Evolutionary conservation across 2,888 invertebrate genomes (phyloP), one percentile per base, ranked within the genome.

Genomic region (Aradus depressus): DNA sequence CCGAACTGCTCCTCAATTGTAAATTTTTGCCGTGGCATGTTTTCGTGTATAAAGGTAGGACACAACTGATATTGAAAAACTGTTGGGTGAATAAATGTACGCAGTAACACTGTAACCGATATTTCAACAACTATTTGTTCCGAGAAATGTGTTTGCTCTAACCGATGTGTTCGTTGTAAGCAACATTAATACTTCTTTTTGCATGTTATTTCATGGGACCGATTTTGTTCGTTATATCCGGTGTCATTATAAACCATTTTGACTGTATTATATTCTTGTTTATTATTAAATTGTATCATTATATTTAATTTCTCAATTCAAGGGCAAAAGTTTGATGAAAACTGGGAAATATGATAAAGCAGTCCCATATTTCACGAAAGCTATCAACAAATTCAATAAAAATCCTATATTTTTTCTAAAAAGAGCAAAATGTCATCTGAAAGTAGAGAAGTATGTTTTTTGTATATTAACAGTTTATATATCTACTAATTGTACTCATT

Each of bases 311-410:
- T n/a, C n/a, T n/a, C n/a, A n/a, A n/a, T n/a, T n/a, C n/a, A n/a
- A n/a, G 47, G 47, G 47, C 10, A 23, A 23, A 19, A 22, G 38
- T n/a, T 38, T 38, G 38, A 47, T 47, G 47, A 47, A 37, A 47
- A 47, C 25, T 23, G 35, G 26, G 14, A 47, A 47, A 37, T 47
- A 26, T 23, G 47, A 47, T 12, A 19, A 38, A 16, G 47, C 47
- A 18, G 38, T 23, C 10, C 25, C 21, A 22, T 47, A 35, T 16
- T 47, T 47, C 38, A 31, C 19, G 5, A 38, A 47, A 10, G 47
- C 47, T 4, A 47, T 47, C 28, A 35, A 35, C 25, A 47, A 38
- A 26, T 47, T 26, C 18, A 47, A 4, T 14, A 47, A 47, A 18
- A 47, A 47, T 37, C 47, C 47, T 37, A 8, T 35, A 14, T 47